Base-by-base conservation (phyloP, 2,797 vertebrate genomes). In the Bradypodion ventrale region DNA sequence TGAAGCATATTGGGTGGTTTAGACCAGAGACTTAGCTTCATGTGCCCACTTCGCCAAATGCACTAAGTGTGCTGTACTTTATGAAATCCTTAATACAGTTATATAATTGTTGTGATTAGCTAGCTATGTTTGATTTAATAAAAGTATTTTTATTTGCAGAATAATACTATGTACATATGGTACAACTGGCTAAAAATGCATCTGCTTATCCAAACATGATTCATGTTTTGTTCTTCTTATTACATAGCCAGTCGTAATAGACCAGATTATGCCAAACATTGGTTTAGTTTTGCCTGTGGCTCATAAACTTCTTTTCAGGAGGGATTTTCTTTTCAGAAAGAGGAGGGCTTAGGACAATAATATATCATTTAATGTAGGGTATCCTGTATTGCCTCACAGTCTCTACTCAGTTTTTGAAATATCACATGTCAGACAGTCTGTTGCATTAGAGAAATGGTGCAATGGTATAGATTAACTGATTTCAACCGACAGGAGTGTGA, bases 281-380 rank as follows among this genome's bases (percentile, higher is more conserved):
- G 32, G 40, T 27, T 75, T 35, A 49, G 62, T 59, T 59, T 63
- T 49, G 70, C 25, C 70, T 35, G 21, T 46, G 29, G 25, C 56
- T 63, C 42, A 19, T 21, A 9, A 46, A 66, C n/a, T 85, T 66
- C 73, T 42, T 52, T 25, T 1, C 49, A 70, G 74, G 62, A 37
- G 46, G 32, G 19, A 16, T n/a, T n/a, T n/a, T n/a, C n/a, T n/a
- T n/a, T n/a, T n/a, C n/a, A n/a, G n/a, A n/a, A n/a, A n/a, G n/a
- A n/a, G n/a, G 13, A 49, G 60, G 16, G 32, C 78, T 86, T 65
- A 29, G 27, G 73, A 62, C 88, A 29, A 32, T 23, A 29, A 32
- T 23, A 35, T 75, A n/a, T 60, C 76, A 75, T 78, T 60, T 90
- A 87, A 82, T 85, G 29, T 4, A 80, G 80, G 59, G 32, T 4